Percentiles rank a stretch among this genome's conserved stretches.
These are phyloP conservation scores for Hydrotaea diabolus DNA, from an alignment of 2,888 invertebrate species.

Conservation along the genomic window DNA sequence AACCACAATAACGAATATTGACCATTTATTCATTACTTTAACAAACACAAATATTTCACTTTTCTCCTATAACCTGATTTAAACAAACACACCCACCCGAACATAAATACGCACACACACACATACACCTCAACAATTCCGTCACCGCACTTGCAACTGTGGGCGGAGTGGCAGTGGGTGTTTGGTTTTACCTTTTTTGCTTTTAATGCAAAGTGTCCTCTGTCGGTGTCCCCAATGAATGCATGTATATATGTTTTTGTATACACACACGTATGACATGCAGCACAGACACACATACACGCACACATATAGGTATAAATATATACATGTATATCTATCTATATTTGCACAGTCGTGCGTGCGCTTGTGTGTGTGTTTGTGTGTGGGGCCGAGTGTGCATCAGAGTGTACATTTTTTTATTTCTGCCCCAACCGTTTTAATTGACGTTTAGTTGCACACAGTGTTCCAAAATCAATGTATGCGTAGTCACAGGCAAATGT, in stretches of 20 bases:
- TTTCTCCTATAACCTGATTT: slow-evolving; percentile 45
- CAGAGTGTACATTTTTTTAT: slow-evolving; percentile 42
- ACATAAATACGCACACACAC: slow-evolving; percentile 26
- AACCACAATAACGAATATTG: slow-evolving; percentile 47
- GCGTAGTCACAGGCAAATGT: neutral
- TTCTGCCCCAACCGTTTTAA: slow-evolving; percentile 58
- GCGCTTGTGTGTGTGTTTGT: neutral
- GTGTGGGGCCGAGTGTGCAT: neutral
- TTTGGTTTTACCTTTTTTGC: slow-evolving; percentile 6
- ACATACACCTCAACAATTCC: neutral
- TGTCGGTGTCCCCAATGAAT: neutral
- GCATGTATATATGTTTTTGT: neutral
- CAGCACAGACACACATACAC: neutral
- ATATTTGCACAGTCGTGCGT: slow-evolving; percentile 15
- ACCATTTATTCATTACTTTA: slow-evolving; percentile 64
- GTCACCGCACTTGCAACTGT: neutral
- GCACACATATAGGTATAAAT: neutral
- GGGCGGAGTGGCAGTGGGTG: slow-evolving; percentile 22
- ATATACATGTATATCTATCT: slow-evolving; percentile 1
- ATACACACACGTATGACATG: neutral
- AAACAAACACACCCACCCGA: slow-evolving; percentile 38
- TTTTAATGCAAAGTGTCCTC: slow-evolving; percentile 20
- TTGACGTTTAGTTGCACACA: slow-evolving; percentile 60
- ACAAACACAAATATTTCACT: slow-evolving; percentile 58
- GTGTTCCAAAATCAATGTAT: neutral